Evolutionary conservation across 2,113 vertebrate genomes (phyloP).

Genomic region (Climacteris rufus): DNA sequence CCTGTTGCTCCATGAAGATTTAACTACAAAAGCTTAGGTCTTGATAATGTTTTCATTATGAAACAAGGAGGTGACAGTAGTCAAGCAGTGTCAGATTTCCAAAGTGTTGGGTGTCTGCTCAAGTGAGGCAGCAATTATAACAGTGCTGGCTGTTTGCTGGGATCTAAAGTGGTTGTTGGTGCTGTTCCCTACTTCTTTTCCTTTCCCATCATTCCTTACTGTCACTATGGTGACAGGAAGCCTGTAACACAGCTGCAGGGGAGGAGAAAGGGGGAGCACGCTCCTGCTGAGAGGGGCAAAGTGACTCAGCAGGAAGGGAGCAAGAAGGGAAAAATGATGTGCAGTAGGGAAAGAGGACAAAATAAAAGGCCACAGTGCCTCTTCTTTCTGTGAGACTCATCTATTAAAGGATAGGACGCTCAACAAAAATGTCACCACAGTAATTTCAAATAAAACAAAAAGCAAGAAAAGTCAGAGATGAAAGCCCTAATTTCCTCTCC

Average conservation of each 20-base stretch:
- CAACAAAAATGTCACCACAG: background rate
- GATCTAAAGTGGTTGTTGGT: background rate
- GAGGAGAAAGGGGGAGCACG: background rate
- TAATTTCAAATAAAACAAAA: background rate
- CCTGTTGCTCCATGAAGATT: background rate
- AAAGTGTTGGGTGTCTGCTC: background rate
- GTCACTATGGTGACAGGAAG: slow-evolving; percentile 19
- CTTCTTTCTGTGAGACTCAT: background rate
- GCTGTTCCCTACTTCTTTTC: background rate
- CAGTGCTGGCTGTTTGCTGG: background rate
- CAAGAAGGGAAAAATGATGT: background rate
- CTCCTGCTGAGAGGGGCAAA: background rate
- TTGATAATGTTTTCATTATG: background rate
- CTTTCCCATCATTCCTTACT: background rate
- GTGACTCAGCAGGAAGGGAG: background rate
- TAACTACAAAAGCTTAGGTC: background rate
- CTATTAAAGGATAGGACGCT: background rate
- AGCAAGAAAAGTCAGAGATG: background rate
- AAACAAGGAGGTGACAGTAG: background rate
- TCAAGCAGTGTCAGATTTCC: background rate
- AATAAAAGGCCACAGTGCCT: background rate
- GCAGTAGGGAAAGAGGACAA: background rate
- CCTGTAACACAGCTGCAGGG: background rate
- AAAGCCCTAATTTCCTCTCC: background rate
- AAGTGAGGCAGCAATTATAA: background rate